Percentiles rank a stretch among this genome's conserved stretches.
These are phyloP conservation scores for Peromyscus eremicus DNA, from an alignment of 2,797 vertebrate genomes.

Conservation along the genomic window DNA sequence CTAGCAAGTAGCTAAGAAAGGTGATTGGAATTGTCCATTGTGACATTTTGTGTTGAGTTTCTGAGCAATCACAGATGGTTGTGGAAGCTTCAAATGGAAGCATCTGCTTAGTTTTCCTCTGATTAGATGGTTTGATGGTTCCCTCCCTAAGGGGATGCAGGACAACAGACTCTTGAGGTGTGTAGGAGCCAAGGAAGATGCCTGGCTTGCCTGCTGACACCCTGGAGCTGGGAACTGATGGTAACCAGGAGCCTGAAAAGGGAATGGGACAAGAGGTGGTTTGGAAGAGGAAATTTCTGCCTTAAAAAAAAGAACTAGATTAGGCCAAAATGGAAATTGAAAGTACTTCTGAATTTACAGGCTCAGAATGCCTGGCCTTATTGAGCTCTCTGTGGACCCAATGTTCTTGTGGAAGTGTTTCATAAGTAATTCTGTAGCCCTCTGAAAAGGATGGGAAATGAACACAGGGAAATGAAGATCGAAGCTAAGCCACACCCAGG, in stretches of 20 bases:
- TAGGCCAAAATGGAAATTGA: neutral
- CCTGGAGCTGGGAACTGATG: neutral
- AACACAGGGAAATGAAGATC: neutral
- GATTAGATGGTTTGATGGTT: neutral
- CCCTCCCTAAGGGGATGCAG: neutral
- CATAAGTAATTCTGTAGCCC: neutral
- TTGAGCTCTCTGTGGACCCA: neutral
- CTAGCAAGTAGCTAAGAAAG: neutral
- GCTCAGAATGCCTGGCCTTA: neutral
- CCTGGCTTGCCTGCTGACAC: too few species aligned
- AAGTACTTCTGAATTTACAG: neutral
- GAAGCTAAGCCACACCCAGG: fast-evolving
- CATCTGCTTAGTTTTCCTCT: neutral
- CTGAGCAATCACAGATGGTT: neutral
- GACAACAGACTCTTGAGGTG: neutral
- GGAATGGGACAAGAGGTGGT: neutral
- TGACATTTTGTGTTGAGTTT: neutral
- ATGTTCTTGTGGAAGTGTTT: neutral
- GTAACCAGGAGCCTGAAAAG: too few species aligned
- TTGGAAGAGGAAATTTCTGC: neutral
- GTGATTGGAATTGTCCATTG: neutral
- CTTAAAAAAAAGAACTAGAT: neutral
- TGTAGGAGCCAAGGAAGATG: neutral
- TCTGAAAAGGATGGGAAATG: neutral
- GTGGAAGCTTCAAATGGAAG: neutral